phyloP scores from a whole-genome alignment of 1,140 invertebrate genomes.

The Epicauta chinensis region DNA sequence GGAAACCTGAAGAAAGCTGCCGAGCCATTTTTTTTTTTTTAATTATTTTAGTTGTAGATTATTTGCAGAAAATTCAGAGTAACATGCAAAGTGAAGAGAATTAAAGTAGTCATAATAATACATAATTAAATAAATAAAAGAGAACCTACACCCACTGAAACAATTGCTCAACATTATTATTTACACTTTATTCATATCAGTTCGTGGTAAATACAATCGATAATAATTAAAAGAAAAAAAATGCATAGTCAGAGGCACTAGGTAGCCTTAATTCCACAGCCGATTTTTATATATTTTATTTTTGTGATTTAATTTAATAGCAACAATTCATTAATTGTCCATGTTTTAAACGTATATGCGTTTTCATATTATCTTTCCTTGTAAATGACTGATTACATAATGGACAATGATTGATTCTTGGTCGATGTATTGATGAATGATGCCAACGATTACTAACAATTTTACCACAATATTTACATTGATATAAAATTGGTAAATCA shows the following conservation, averaged over 20 bases:
- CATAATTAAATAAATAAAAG: conserved; percentile 5
- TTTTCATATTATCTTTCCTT: conserved; percentile 63
- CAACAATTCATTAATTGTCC: too few relatives aligned
- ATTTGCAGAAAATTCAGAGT: conserved; percentile 25
- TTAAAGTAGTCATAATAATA: too few relatives aligned
- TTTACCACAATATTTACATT: conserved; percentile 61
- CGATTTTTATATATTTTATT: too few relatives aligned
- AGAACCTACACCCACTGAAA: conserved; percentile 17
- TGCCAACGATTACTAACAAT: conserved; percentile 66
- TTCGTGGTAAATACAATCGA: too few relatives aligned
- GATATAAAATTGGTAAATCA: conserved; percentile 33
- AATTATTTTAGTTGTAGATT: conserved; percentile 23
- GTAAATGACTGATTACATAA: conserved; percentile 61
- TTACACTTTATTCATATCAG: too few relatives aligned
- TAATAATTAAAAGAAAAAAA: too few relatives aligned
- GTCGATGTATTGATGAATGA: conserved; percentile 62
- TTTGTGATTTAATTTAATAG: too few relatives aligned
- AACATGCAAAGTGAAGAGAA: conserved; percentile 23
- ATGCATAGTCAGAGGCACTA: too few relatives aligned
- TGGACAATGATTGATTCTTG: conserved; percentile 62
- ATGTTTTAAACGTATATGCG: conserved; percentile 46
- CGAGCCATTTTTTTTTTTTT: conserved; percentile 22
- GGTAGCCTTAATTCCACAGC: too few relatives aligned
- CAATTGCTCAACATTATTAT: not conserved
- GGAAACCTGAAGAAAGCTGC: conserved; percentile 25